Percentiles rank a stretch among this genome's conserved stretches.
These are phyloP conservation scores for Pipa parva DNA, from an alignment of 2,113 vertebrate genomes.

Conservation along the genomic window DNA sequence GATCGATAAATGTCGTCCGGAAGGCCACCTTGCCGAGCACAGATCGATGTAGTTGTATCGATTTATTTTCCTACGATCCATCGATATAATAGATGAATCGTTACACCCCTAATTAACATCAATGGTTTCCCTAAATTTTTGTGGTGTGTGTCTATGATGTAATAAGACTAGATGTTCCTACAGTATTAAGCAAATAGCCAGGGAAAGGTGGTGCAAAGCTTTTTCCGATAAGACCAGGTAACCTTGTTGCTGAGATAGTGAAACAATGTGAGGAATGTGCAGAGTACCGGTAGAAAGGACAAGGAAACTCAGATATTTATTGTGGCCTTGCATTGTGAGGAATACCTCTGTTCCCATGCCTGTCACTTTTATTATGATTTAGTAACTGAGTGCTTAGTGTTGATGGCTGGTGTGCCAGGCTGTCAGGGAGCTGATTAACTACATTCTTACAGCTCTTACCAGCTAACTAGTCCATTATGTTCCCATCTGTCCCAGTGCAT, in stretches of 20 bases:
- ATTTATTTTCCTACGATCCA: too few species aligned
- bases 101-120: too few species aligned
- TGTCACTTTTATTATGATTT: constrained; percentile 9
- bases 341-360: not conserved
- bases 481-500: too few species aligned
- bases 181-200: not conserved
- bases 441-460: too few species aligned
- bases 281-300: not conserved
- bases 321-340: constrained; percentile 5
- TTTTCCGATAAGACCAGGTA: not conserved
- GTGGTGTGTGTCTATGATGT: not conserved
- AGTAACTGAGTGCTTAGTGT: not conserved
- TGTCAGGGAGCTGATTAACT: too few species aligned
- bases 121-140: not conserved
- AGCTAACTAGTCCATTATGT: too few species aligned
- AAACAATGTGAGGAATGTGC: constrained; percentile 3
- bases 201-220: not conserved
- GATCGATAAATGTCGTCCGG: not conserved
- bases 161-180: not conserved
- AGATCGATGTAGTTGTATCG: too few species aligned
- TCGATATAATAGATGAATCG: too few species aligned
- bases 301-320: constrained; percentile 11
- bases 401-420: not conserved
- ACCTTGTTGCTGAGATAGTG: constrained; percentile 8
- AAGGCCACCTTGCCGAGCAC: too few species aligned